Percentiles rank a stretch among this genome's conserved stretches.
Evolutionary conservation across 2,888 invertebrate genomes (phyloP).

Genomic region (Germaria angustata): DNA sequence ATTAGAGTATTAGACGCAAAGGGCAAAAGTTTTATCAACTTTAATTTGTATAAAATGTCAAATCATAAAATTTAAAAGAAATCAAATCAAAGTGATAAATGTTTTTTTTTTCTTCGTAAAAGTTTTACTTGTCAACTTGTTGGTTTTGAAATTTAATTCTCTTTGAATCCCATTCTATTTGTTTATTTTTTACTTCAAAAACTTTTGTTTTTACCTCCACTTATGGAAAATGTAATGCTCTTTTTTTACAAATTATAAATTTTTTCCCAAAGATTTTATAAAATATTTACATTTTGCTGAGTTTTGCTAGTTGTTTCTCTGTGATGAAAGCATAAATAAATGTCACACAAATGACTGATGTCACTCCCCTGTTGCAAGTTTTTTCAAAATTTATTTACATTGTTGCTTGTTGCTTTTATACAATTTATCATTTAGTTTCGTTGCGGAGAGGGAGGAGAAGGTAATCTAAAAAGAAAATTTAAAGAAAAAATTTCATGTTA

Average conservation of each 20-base stretch:
- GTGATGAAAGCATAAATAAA: conserved; percentile 55
- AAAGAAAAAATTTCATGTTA: not conserved
- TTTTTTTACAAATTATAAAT: not conserved
- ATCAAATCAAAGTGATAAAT: too few species aligned
- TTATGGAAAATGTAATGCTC: not conserved
- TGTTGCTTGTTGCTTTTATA: conserved; percentile 46
- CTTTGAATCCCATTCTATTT: not conserved
- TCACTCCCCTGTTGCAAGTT: conserved; percentile 57
- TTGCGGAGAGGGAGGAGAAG: not conserved
- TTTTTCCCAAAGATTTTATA: not conserved
- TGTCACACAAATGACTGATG: conserved; percentile 58
- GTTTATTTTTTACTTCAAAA: not conserved
- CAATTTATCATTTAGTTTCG: conserved; percentile 38
- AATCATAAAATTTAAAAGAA: not conserved
- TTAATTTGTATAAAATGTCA: not conserved
- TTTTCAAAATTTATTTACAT: conserved; percentile 50
- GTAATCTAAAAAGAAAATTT: conserved; percentile 19
- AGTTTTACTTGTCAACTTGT: not conserved
- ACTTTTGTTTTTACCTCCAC: not conserved
- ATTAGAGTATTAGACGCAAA: too few species aligned
- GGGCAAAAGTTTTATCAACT: too few species aligned
- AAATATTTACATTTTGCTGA: conserved; percentile 22
- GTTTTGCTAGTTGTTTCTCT: conserved; percentile 8
- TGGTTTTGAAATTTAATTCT: conserved; percentile 2
- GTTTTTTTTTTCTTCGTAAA: not conserved